Evolutionary conservation across 2,113 vertebrate genomes (phyloP).

Genomic region (Apaloderma vittatum): DNA sequence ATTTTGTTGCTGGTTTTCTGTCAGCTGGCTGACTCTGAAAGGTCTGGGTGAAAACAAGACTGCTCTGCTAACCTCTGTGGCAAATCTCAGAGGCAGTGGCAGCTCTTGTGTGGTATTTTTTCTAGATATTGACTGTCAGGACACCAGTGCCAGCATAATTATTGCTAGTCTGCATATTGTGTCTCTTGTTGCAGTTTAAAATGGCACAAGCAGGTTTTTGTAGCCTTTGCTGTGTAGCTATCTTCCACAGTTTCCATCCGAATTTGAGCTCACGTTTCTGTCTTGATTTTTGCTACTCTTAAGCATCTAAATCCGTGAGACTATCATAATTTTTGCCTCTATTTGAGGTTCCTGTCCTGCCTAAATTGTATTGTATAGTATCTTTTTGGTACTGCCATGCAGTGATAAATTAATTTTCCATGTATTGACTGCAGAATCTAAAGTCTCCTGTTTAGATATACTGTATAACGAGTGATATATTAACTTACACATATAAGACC

Average conservation of each 20-base stretch:
- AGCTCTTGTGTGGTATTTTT: neutral
- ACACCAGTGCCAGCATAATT: neutral
- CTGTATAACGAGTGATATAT: fast-evolving
- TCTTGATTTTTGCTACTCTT: neutral
- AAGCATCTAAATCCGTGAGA: neutral
- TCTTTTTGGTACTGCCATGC: neutral
- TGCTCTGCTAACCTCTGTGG: neutral
- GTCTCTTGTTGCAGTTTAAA: neutral
- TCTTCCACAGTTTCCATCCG: neutral
- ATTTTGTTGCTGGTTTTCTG: neutral
- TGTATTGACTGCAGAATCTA: neutral
- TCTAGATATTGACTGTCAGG: neutral
- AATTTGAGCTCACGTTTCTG: neutral
- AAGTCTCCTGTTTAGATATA: neutral
- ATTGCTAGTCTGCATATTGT: neutral
- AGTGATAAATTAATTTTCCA: neutral
- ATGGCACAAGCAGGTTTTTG: neutral
- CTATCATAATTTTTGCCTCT: neutral
- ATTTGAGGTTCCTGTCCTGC: neutral
- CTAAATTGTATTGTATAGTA: neutral
- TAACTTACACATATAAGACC: neutral
- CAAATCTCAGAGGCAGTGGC: neutral
- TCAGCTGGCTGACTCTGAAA: neutral
- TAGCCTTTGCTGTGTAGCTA: neutral
- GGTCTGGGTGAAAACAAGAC: neutral